Evolutionary conservation across 2,113 vertebrate genomes (phyloP).

Genomic region (Felis chaus): DNA sequence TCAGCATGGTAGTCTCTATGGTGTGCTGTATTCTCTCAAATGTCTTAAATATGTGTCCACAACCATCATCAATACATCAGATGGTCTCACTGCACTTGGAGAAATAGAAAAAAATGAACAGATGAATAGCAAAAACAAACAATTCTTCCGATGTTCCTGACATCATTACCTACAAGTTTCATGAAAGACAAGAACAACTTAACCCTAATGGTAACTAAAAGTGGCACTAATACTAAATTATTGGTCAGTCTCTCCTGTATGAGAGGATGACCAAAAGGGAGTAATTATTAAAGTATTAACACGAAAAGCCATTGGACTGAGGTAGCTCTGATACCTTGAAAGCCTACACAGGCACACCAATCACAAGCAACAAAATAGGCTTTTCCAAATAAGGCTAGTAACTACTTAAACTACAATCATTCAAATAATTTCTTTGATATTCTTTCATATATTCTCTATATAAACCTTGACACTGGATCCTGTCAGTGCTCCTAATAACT

Average conservation of each 20-base stretch:
- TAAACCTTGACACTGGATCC: background rate
- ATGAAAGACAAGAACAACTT: background rate
- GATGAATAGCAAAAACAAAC: background rate
- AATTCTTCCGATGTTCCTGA: background rate
- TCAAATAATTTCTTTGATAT: background rate
- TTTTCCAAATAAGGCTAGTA: background rate
- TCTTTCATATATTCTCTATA: background rate
- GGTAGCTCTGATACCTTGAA: background rate
- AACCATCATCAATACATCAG: background rate
- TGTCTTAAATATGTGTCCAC: background rate
- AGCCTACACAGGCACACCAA: background rate
- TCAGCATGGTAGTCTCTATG: background rate
- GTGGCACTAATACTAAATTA: background rate
- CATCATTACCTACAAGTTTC: background rate
- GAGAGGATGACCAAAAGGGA: background rate
- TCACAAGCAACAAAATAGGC: background rate
- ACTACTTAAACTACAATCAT: background rate
- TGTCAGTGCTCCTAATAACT: background rate
- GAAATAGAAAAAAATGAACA: background rate
- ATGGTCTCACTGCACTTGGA: background rate
- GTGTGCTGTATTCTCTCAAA: background rate
- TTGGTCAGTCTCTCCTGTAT: background rate
- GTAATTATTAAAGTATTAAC: background rate
- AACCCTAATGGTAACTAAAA: background rate
- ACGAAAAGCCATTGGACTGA: background rate